Conservation (phyloP, 1,140 invertebrate genomes). For the Caenorhabditis inopinata region DNA sequence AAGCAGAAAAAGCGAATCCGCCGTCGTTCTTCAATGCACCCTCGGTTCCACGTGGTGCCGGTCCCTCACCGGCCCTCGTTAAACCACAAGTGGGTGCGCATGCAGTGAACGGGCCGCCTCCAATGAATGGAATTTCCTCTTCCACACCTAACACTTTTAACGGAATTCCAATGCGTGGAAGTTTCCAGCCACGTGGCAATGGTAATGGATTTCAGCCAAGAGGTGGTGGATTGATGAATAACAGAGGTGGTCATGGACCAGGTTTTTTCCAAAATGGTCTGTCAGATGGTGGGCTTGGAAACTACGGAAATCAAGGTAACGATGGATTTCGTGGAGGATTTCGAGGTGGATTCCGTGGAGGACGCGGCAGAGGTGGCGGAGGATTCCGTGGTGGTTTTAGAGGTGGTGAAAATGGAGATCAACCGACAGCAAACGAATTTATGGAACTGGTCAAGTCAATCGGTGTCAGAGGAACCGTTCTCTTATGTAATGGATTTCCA, state of each 20-base stretch:
- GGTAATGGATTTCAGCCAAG: not conserved
- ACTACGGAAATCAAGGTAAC: not conserved
- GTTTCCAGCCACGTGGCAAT: not conserved
- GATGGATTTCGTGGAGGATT: no score
- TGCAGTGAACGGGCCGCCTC: no score
- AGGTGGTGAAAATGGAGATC: not conserved
- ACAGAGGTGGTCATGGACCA: not conserved
- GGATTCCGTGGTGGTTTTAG: not conserved
- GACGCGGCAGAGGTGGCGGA: not conserved
- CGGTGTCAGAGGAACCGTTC: constrained; percentile 14
- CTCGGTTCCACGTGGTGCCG: not conserved
- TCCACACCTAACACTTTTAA: not conserved
- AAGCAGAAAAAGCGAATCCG: constrained; percentile 1
- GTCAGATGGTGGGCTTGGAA: no score
- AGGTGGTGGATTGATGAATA: not conserved
- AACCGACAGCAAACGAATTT: not conserved
- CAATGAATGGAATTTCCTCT: not conserved
- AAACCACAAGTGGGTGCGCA: no score
- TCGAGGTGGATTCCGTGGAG: not conserved
- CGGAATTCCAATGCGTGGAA: not conserved
- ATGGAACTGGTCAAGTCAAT: constrained; percentile 2
- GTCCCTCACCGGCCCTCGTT: no score
- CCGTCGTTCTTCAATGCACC: constrained; percentile 10
- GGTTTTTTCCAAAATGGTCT: not conserved
- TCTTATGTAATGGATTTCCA: constrained; percentile 22